Evolutionary conservation across 2,888 invertebrate genomes (phyloP), one percentile per base, ranked within the genome.

Genomic region (Axea sp.): DNA sequence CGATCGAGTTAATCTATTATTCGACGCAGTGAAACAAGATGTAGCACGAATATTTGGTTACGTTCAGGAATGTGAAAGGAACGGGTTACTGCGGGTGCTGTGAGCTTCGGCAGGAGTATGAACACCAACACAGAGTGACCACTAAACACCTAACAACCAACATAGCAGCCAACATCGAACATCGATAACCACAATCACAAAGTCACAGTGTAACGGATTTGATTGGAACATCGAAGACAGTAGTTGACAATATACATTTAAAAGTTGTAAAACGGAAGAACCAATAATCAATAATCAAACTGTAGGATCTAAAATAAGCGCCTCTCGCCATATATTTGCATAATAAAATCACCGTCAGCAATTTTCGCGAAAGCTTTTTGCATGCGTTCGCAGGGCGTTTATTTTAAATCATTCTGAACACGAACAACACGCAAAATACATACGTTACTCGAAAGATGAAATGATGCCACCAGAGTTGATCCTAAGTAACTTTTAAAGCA

Each of bases 81-180:
- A 28, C 51, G 35, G 71, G 77, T 77, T 77, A 77, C 77, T 78
- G 81, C 78, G 78, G 78, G 78, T 79, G 79, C 78, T 79, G 78
- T 83, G 80, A 79, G 64, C 55, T 64, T 76, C 69, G 62, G 73
- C 73, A 64, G 72, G 64, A 71, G 60, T 60, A 80, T 77, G 80
- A 80, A 80, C 82, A 85, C 82, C 82, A 85, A 86, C 81, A 86
- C 82, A 84, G 79, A 83, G 80, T 86, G 83, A 85, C 83, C 85
- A 86, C 86, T 86, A 86, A 86, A 86, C 86, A 86, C 86, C 85
- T 85, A 84, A 85, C 82, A 86, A 85, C 83, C 83, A 86, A 85
- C 86, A 86, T 81, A 86, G 83, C 86, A 86, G 83, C 83, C 84
- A 86, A 86, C 86, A 86, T 82, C 81, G 85, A 86, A 86, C 86